Evolutionary conservation across 2,888 invertebrate genomes (phyloP), one percentile per base, ranked within the genome.

Genomic region (Pemphredon lugubris): DNA sequence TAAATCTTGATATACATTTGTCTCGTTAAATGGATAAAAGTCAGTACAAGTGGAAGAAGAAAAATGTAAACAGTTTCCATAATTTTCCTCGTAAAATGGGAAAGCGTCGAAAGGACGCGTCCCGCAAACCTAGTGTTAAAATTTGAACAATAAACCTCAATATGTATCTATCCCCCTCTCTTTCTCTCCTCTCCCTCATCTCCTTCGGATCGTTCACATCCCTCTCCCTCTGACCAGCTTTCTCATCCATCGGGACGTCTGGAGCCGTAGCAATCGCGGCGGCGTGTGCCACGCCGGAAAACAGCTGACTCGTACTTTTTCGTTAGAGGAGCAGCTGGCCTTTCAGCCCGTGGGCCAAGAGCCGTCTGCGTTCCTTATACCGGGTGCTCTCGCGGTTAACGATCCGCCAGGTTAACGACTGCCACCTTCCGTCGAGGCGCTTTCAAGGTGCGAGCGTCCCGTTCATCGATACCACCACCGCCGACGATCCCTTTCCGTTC

Each of bases 241-340:
- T 61, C 54, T 55, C 48, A 45, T 66, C 48, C 45, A 57, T 70
- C 63, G 59, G 45, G 54, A 73, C 16, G 73, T 68, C 60, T 51
- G 70, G 42, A 66, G 65, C 42, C 60, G 59, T n/a, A 55, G 70
- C 50, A 20, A 73, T 70, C 64, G 42, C 48, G 69, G 59, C 59
- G 77, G 60, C 79, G 68, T 78, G 74, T 64, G 74, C 71, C 81
- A 81, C 70, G 68, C 77, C 74, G 80, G 82, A 80, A 82, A 82
- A 82, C 82, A 82, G 82, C 82, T 82, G 82, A 82, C 82, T 82
- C 76, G 75, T 77, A 75, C 74, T 77, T 75, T 80, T 82, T 82
- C 79, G 75, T 82, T 75, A 44, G 67, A 76, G 59, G 59, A 79
- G 80, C 83, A 83, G 83, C 82, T 83, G 83, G 82, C 59, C 68